phyloP scores from a whole-genome alignment of 2,797 vertebrate genomes.

The Hozukius guyotensis region DNA sequence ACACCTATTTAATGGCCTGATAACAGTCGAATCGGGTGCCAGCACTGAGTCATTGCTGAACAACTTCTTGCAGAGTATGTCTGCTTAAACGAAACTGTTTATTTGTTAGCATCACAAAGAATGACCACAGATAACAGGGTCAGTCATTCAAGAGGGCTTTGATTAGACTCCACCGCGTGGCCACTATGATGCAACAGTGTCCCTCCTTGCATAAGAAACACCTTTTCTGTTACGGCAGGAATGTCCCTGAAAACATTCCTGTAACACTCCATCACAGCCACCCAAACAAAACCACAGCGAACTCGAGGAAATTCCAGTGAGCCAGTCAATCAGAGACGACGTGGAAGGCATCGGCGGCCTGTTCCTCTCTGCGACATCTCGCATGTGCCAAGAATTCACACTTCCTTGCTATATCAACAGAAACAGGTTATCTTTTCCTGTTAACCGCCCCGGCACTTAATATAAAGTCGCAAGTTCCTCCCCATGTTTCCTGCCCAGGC shows the following conservation, averaged over 20 bases:
- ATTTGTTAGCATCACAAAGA: background rate
- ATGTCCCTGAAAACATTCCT: slow-evolving; percentile 57
- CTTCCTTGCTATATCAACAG: slow-evolving; percentile 76
- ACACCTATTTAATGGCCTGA: too few relatives aligned
- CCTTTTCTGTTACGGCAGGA: slow-evolving; percentile 32
- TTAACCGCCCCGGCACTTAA: slow-evolving; percentile 80
- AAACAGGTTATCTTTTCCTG: slow-evolving; percentile 82
- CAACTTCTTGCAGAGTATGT: background rate
- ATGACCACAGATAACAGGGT: background rate
- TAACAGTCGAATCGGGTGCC: too few relatives aligned
- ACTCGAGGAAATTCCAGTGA: slow-evolving; percentile 68
- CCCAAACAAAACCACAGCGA: slow-evolving; percentile 56
- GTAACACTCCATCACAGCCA: slow-evolving; percentile 52
- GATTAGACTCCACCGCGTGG: background rate
- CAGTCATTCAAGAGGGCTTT: background rate
- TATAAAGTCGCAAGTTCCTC: slow-evolving; percentile 85
- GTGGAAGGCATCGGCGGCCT: slow-evolving; percentile 29
- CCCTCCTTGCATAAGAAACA: slow-evolving; percentile 22
- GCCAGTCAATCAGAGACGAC: slow-evolving; percentile 51
- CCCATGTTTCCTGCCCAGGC: slow-evolving; percentile 78
- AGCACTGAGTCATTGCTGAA: background rate
- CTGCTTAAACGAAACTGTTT: background rate
- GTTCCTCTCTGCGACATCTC: slow-evolving; percentile 48
- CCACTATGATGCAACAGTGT: slow-evolving; percentile 29
- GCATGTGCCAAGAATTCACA: slow-evolving; percentile 71